phyloP scores from a whole-genome alignment of 2,797 vertebrate genomes.

The Dermochelys coriacea region DNA sequence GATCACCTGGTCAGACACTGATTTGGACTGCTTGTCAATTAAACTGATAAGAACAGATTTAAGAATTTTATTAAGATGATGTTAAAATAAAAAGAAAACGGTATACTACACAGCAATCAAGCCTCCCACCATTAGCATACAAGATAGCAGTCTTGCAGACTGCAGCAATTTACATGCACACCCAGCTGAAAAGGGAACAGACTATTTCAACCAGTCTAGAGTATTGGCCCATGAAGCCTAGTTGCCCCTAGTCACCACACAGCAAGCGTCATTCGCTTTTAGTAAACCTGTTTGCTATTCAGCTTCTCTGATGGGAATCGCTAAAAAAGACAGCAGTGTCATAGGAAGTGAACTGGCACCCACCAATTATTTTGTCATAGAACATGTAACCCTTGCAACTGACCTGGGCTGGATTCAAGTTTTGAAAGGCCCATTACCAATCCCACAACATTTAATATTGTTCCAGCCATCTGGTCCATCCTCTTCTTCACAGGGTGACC shows the following conservation, averaged over 20 bases:
- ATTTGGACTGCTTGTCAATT: neutral
- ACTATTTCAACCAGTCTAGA: neutral
- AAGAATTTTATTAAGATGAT: too few species aligned
- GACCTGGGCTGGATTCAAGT: neutral
- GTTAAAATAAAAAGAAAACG: too few species aligned
- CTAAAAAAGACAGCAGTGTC: neutral
- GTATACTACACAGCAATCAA: neutral
- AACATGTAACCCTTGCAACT: neutral
- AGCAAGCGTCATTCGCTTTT: rapidly evolving
- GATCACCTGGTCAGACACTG: neutral
- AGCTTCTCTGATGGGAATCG: neutral
- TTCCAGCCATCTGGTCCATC: neutral
- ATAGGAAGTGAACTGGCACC: neutral
- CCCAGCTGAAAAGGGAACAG: neutral
- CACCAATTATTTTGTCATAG: neutral
- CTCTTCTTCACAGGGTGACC: neutral
- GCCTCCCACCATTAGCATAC: neutral
- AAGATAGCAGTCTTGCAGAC: rapidly evolving
- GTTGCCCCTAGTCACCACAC: neutral
- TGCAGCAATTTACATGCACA: neutral
- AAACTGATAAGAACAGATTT: neutral
- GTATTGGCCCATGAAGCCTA: rapidly evolving
- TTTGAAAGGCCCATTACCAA: neutral
- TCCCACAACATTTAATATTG: neutral
- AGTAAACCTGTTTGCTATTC: neutral